Evolutionary conservation across 2,797 vertebrate species (phyloP).

Genomic region (Corythornis leucogaster): DNA sequence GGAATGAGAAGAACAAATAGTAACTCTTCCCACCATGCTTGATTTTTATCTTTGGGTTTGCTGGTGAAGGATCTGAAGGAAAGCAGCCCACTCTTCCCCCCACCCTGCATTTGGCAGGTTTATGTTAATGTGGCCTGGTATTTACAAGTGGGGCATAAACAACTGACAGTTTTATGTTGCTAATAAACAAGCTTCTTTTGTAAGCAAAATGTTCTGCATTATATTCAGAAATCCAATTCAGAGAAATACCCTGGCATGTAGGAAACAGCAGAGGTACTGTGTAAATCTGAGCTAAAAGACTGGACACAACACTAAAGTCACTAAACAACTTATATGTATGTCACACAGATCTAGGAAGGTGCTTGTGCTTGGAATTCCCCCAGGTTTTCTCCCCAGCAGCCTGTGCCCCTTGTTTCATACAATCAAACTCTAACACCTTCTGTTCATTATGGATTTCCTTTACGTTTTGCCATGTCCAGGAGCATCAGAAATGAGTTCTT

Average conservation of each 20-base stretch:
- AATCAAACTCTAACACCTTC: not conserved
- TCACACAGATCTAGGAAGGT: not conserved
- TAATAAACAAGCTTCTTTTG: conserved; percentile 70
- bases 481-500: not conserved
- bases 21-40: not conserved
- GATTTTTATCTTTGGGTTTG: not conserved
- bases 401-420: not conserved
- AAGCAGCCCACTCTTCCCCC: not conserved
- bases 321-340: too few relatives aligned
- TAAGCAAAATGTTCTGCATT: conserved; percentile 64
- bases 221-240: conserved; percentile 62
- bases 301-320: not conserved
- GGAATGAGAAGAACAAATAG: conserved; percentile 12
- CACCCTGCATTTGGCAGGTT: conserved; percentile 27
- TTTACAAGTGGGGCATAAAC: conserved; percentile 70
- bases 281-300: conserved; percentile 65
- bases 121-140: conserved; percentile 61
- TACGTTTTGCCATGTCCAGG: not conserved
- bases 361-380: not conserved
- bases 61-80: conserved; percentile 1
- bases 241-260: conserved; percentile 19
- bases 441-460: not conserved
- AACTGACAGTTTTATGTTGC: conserved; percentile 65
- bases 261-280: conserved; percentile 26
- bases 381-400: not conserved